Percentiles rank a stretch among this genome's conserved stretches.
Conservation (phyloP, 2,113 vertebrate species). For the Charadrius vociferus region DNA sequence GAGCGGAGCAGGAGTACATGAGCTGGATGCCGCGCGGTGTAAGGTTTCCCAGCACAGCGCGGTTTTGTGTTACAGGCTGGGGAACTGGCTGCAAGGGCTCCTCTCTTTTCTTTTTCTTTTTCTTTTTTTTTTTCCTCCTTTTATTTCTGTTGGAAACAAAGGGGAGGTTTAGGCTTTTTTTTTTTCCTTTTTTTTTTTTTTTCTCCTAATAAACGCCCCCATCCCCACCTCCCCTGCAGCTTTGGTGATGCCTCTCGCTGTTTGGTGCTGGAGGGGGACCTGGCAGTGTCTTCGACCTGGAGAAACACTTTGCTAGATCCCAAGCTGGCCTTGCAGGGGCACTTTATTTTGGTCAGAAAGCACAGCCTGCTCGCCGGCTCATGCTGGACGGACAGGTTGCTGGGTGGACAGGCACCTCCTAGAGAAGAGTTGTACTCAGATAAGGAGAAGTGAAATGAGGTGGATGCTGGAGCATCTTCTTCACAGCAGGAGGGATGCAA, state of each 20-base stretch:
- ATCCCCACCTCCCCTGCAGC: background rate
- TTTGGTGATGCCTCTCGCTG: background rate
- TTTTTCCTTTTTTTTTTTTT: background rate
- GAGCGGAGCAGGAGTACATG: constrained; percentile 57
- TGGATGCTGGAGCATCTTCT: background rate
- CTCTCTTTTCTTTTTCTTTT: background rate
- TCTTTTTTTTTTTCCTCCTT: too few species aligned
- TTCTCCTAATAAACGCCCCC: background rate
- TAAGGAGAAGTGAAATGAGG: background rate
- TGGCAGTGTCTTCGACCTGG: fast-evolving
- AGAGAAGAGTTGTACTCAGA: background rate
- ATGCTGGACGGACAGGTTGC: background rate
- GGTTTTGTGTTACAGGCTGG: constrained; percentile 67
- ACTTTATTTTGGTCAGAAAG: background rate
- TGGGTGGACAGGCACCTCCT: background rate
- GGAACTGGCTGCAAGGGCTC: constrained; percentile 35
- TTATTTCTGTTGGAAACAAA: background rate
- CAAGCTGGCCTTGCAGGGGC: fast-evolving
- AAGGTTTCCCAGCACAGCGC: constrained; percentile 63
- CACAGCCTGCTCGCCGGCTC: background rate
- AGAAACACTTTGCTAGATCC: background rate
- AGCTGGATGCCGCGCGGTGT: constrained; percentile 60
- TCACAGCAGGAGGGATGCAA: background rate
- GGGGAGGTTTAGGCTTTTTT: background rate
- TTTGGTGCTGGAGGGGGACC: background rate